These are phyloP conservation scores for Agrochola litura DNA, from an alignment of 2,888 invertebrate species.

Conservation along the genomic window DNA sequence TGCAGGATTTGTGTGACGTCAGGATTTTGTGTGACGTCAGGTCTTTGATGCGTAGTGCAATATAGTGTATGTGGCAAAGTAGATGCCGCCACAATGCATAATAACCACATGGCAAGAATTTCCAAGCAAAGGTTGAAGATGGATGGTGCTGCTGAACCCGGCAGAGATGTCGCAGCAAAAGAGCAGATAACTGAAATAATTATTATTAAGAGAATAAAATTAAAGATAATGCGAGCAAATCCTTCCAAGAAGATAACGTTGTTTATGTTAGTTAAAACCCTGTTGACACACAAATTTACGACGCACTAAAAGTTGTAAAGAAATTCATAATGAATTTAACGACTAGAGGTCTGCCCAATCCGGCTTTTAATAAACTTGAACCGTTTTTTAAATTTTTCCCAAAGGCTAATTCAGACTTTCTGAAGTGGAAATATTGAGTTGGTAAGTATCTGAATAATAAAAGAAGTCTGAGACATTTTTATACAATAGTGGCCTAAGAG, in stretches of 20 bases:
- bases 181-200: neutral
- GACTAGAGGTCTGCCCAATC: slow-evolving; percentile 38
- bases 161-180: neutral
- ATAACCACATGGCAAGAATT: neutral
- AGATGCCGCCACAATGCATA: too few relatives aligned
- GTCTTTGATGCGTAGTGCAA: too few relatives aligned
- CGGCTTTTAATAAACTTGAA: slow-evolving; percentile 59
- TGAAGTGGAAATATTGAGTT: slow-evolving; percentile 64
- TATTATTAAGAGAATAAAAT: neutral
- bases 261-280: slow-evolving; percentile 20
- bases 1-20: too few relatives aligned
- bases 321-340: slow-evolving; percentile 57
- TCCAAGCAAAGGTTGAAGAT: neutral
- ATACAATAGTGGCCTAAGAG: slow-evolving; percentile 46
- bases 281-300: slow-evolving; percentile 48
- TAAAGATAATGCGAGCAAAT: neutral
- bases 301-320: slow-evolving; percentile 36
- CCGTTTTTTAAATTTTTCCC: slow-evolving; percentile 47
- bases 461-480: slow-evolving; percentile 54
- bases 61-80: too few relatives aligned
- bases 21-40: too few relatives aligned
- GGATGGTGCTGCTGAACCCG: neutral
- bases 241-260: neutral
- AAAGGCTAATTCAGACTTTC: slow-evolving; percentile 62
- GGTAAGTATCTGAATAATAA: slow-evolving; percentile 63